Base-by-base conservation (phyloP, 1,140 invertebrate genomes). In the Caenorhabditis tropicalis region DNA sequence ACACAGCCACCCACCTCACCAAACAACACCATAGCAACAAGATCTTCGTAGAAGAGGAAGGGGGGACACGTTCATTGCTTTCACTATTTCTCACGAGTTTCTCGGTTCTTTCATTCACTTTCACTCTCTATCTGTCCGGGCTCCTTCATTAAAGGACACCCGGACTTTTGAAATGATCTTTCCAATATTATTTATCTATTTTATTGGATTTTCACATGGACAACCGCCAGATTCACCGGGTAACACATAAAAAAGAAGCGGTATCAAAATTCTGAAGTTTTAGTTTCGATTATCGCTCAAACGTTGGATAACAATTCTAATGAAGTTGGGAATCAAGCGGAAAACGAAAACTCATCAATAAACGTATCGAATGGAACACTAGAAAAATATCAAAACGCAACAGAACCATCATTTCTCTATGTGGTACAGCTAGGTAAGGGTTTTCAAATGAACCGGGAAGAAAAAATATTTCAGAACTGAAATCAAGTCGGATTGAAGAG, bases 21-120 rank as follows among this genome's bases (percentile, higher is more conserved):
- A 74, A 65, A 43, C 65, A 74, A 74, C 65, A 43, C 65, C 65
- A 74, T 74, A 74, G 65, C 65, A 74, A 74, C 65, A 74, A 43
- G 65, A 10, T 43, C 36, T 74, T 27, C 36, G 24, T 24, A 74
- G 65, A n/a, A n/a, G 49, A 51, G 19, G 16, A 51, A 51, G 49
- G 49, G 24, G 53, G 53, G n/a, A 74, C 33, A 43, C 65, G 36
- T 74, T 74, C n/a, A 43, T 43, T 43, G 5, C 6, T 29, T 27
- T 43, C 21, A 21, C n/a, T 46, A 36, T 24, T 74, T 43, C 19
- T 43, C 29, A 24, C n/a, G 0, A 46, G 7, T 74, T 43, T 36
- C 58, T 36, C 7, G 4, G 31, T 65, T 27, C 31, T 43, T 74
- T 36, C 15, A 74, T 10, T 43, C 24, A 5, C 7, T 24, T 19